These are phyloP conservation scores for Craniophora ligustri DNA, from an alignment of 2,888 invertebrate genomes.

Conservation along the genomic window DNA sequence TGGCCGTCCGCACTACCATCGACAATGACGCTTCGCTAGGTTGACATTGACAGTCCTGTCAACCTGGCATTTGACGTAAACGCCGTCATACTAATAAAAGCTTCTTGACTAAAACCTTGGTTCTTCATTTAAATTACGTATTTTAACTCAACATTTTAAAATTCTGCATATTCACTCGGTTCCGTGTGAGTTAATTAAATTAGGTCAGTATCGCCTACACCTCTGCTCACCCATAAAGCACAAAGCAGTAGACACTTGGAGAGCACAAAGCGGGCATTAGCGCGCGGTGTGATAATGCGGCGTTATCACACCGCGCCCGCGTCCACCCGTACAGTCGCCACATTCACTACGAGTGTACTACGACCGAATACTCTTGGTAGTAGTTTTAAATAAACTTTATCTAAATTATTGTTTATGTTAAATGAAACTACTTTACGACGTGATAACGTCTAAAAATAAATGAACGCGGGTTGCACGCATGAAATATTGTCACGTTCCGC, in stretches of 20 bases:
- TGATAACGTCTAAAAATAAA: too few relatives aligned
- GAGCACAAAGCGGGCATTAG: conserved; percentile 65
- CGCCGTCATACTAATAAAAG: background rate
- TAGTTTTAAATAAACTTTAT: conserved; percentile 41
- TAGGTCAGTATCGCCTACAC: conserved; percentile 25
- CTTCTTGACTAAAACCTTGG: conserved; percentile 1
- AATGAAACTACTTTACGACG: too few relatives aligned
- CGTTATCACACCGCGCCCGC: conserved; percentile 82
- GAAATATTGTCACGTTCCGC: too few relatives aligned
- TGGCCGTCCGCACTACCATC: too few relatives aligned
- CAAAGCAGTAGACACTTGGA: conserved; percentile 55
- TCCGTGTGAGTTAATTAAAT: conserved; percentile 9
- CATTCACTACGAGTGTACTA: conserved; percentile 76
- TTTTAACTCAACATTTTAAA: background rate
- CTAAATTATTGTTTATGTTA: background rate
- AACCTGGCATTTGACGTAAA: too few relatives aligned
- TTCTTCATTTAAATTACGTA: conserved; percentile 2
- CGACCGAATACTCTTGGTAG: conserved; percentile 58
- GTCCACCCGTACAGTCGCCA: conserved; percentile 80
- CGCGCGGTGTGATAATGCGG: conserved; percentile 74
- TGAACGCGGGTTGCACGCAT: too few relatives aligned
- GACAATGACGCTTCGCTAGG: too few relatives aligned
- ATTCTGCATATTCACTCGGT: background rate
- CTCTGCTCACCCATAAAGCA: conserved; percentile 33
- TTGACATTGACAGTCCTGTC: too few relatives aligned